Conservation (phyloP, 2,888 invertebrate species). For the Myopa tessellatipennis region DNA sequence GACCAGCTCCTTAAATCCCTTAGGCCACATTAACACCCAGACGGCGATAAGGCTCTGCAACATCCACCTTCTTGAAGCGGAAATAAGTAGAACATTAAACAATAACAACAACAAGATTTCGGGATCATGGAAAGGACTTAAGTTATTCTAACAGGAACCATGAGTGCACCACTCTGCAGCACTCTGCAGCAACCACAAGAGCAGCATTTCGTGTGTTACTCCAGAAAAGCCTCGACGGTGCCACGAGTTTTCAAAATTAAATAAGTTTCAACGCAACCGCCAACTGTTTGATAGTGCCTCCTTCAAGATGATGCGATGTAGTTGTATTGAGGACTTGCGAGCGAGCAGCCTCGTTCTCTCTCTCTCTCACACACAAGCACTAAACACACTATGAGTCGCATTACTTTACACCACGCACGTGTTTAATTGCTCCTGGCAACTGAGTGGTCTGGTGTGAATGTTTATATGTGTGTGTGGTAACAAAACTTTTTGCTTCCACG, state of each 20-base stretch:
- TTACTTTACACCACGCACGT: slow-evolving; percentile 34
- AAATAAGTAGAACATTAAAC: too few species aligned
- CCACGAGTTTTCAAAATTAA: slow-evolving; percentile 18
- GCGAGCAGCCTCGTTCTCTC: not conserved
- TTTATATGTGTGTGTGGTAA: slow-evolving; percentile 5
- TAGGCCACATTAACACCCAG: too few species aligned
- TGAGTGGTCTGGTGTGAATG: slow-evolving; percentile 6
- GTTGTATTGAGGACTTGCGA: slow-evolving; percentile 12
- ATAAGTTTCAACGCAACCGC: slow-evolving; percentile 34
- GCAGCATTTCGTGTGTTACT: not conserved
- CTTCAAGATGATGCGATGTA: not conserved
- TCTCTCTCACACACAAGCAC: slow-evolving; percentile 29
- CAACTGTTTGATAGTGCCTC: not conserved
- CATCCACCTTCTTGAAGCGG: too few species aligned
- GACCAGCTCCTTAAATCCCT: too few species aligned
- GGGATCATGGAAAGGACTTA: too few species aligned
- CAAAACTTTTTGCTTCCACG: slow-evolving; percentile 19
- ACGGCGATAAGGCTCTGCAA: too few species aligned
- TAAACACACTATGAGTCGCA: slow-evolving; percentile 26
- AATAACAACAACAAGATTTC: too few species aligned
- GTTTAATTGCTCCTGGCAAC: slow-evolving; percentile 45
- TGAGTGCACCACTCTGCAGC: too few species aligned
- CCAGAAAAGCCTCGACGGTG: not conserved
- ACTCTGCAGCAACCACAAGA: slow-evolving; percentile 2
- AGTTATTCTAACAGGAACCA: too few species aligned